Conservation (phyloP, 2,888 invertebrate species). For the Isotomurus palustris region DNA sequence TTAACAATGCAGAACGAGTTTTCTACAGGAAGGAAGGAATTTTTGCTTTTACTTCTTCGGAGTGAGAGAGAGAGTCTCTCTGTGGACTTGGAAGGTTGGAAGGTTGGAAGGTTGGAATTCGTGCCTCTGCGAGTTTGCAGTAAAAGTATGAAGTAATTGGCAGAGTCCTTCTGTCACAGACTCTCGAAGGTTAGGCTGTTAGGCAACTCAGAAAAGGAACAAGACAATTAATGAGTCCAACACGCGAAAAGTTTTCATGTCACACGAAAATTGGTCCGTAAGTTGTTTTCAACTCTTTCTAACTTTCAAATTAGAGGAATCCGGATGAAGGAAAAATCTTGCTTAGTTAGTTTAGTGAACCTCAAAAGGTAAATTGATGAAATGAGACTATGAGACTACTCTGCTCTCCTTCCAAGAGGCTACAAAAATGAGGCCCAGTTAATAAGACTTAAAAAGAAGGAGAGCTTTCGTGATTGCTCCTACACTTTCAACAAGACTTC, state of each 20-base stretch:
- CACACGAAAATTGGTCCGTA: not conserved
- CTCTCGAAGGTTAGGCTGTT: not conserved
- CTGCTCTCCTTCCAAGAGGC: not conserved
- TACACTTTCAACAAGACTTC: no score
- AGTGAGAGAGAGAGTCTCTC: no score
- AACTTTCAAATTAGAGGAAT: slow-evolving; percentile 3
- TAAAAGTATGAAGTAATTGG: not conserved
- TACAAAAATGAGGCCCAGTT: not conserved
- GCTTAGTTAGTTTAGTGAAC: no score
- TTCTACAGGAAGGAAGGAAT: no score
- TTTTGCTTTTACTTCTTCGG: no score
- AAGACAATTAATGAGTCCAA: not conserved
- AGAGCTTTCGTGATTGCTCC: no score
- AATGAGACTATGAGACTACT: not conserved
- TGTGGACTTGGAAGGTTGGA: no score
- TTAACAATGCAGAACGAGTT: no score
- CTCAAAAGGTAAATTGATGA: not conserved
- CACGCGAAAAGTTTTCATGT: slow-evolving; percentile 4
- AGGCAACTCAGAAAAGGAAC: not conserved
- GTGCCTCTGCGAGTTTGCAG: no score
- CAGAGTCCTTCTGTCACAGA: not conserved
- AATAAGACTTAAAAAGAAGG: not conserved
- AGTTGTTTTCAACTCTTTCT: not conserved
- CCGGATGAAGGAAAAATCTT: no score
- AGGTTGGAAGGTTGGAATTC: no score